Percentiles rank a stretch among this genome's conserved stretches.
Evolutionary conservation across 2,797 vertebrate species (phyloP).

Genomic region (Macropodus opercularis): DNA sequence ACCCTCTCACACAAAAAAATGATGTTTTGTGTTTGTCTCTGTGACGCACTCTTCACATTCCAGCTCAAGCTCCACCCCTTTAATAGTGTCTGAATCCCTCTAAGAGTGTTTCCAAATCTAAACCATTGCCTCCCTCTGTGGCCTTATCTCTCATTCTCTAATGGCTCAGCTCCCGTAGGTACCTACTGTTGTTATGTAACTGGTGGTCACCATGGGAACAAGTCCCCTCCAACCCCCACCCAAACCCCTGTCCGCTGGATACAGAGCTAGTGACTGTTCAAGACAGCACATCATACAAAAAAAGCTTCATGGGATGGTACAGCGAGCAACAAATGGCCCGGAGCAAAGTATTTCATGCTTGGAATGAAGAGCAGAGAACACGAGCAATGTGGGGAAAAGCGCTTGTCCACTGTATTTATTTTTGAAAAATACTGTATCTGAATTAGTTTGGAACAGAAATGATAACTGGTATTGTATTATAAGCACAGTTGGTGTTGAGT

Average conservation of each 20-base stretch:
- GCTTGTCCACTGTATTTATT: slow-evolving; percentile 59
- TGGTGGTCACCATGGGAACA: slow-evolving; percentile 72
- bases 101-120: slow-evolving; percentile 23
- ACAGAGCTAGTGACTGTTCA: slow-evolving; percentile 42
- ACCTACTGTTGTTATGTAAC: slow-evolving; percentile 72
- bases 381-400: slow-evolving; percentile 26
- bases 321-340: slow-evolving; percentile 59
- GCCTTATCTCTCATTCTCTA: slow-evolving; percentile 57
- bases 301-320: slow-evolving; percentile 58
- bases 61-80: slow-evolving; percentile 5
- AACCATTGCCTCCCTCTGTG: slow-evolving; percentile 46
- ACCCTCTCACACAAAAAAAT: slow-evolving; percentile 13
- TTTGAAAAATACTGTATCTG: slow-evolving; percentile 24
- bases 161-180: slow-evolving; percentile 55
- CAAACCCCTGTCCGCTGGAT: slow-evolving; percentile 20
- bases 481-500: neutral
- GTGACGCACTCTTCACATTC: slow-evolving; percentile 7
- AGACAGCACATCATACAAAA: slow-evolving; percentile 53
- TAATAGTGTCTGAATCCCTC: slow-evolving; percentile 12
- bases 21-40: slow-evolving; percentile 6
- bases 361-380: slow-evolving; percentile 47
- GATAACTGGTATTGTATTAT: slow-evolving; percentile 18
- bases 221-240: slow-evolving; percentile 21
- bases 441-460: slow-evolving; percentile 33
- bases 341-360: slow-evolving; percentile 38